Evolutionary conservation across 2,113 vertebrate species (phyloP), one percentile per base, ranked within the genome.

Genomic region (Pedetes capensis): DNA sequence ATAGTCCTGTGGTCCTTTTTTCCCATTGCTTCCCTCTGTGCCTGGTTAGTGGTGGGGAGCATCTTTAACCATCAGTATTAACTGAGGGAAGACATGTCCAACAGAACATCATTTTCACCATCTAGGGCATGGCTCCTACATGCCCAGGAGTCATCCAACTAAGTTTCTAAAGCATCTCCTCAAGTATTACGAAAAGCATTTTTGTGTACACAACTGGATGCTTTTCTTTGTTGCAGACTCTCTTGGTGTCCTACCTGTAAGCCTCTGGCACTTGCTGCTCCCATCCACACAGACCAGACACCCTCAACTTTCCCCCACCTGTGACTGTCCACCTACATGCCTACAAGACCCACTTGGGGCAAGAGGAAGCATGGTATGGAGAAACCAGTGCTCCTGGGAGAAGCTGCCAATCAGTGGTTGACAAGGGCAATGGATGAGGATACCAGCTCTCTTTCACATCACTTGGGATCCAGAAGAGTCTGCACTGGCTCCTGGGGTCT

Each of bases 101-200:
- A 11, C 0, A n/a, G 14, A 29, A 34, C 0, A 3, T 3, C 2
- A 1, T 20, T 29, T 69, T 23, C 9, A 49, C 10, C 8, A 42
- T 63, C 25, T 3, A 55, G 49, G 12, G 6, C n/a, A 37, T 63
- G 37, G 2, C 34, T 63, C 6, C 8, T 14, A 9, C 14, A 17
- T 57, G 17, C 16, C 5, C 14, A 39, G 29, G 59, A 61, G 9
- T 61, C 20, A n/a, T n/a, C 13, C 27, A 79, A 34, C 6, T 42
- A 34, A 49, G 12, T 14, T 42, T 87, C 17, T 61, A 74, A n/a
- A 85, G 44, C 17, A 13, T 13, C 3, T 10, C 12, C 8, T 22
- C 71, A 14, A 17, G 2, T 20, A 25, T 32, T 32, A 83, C 47
- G 25, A 87, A 49, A 49, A 47, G 29, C 9, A 6, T 11, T 78